These are phyloP conservation scores for Hippoglossus hippoglossus DNA, from an alignment of 2,797 vertebrate species.

Conservation along the genomic window DNA sequence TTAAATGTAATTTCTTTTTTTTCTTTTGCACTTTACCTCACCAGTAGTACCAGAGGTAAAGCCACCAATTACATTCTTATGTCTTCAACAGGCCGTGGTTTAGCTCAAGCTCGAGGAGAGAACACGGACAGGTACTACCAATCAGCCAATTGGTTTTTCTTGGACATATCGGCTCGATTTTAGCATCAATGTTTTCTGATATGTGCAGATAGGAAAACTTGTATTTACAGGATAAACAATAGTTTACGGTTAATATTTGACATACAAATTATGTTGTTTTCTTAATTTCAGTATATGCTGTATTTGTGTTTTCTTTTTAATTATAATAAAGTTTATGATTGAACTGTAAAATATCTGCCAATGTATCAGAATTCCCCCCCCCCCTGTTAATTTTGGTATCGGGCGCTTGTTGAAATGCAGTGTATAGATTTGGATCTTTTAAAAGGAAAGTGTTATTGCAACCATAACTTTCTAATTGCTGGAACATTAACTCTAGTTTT, in stretches of 20 bases:
- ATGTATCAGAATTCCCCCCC: too few species aligned
- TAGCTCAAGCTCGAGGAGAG: slow-evolving; percentile 80
- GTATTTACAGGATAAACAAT: too few species aligned
- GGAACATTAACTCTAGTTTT: slow-evolving; percentile 15
- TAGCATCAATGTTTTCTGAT: background rate
- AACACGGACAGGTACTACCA: slow-evolving; percentile 80
- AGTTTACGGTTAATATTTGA: too few species aligned
- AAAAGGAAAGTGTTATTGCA: background rate
- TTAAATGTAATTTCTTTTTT: too few species aligned
- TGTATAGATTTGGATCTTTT: background rate
- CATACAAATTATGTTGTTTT: too few species aligned
- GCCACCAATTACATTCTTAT: slow-evolving; percentile 1
- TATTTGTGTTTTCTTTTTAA: too few species aligned
- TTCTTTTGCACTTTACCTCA: too few species aligned
- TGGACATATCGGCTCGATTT: background rate
- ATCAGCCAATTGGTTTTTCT: too few species aligned
- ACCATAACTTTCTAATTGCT: background rate
- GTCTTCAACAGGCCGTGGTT: slow-evolving; percentile 82
- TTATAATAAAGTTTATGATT: too few species aligned
- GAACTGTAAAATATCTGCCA: too few species aligned
- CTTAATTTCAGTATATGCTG: too few species aligned
- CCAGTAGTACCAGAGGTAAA: background rate
- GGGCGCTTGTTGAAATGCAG: background rate
- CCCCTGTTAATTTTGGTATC: too few species aligned
- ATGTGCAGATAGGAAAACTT: background rate